These are phyloP conservation scores for Achlya flavicornis DNA, from an alignment of 2,888 invertebrate genomes.

Conservation along the genomic window DNA sequence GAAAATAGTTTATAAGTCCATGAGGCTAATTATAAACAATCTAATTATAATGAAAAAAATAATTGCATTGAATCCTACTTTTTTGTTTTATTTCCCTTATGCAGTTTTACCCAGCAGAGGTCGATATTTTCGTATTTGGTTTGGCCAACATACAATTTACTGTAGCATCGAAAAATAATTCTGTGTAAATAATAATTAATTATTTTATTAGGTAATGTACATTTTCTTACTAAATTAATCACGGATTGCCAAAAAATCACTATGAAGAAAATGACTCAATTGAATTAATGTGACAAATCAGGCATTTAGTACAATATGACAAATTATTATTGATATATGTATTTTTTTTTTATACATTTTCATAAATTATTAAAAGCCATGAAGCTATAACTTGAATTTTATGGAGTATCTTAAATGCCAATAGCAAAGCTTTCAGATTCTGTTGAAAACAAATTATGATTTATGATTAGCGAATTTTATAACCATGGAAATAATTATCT, in stretches of 20 bases:
- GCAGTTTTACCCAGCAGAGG: neutral
- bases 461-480: too few species aligned
- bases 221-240: too few species aligned
- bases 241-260: too few species aligned
- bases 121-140: too few species aligned
- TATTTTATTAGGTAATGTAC: too few species aligned
- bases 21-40: slow-evolving; percentile 69
- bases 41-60: slow-evolving; percentile 50
- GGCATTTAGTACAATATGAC: neutral
- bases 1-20: slow-evolving; percentile 48
- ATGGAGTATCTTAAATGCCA: neutral
- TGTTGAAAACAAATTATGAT: too few species aligned
- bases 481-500: too few species aligned
- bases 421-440: too few species aligned
- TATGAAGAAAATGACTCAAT: too few species aligned
- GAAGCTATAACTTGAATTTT: slow-evolving; percentile 2
- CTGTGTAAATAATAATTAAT: too few species aligned
- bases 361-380: slow-evolving; percentile 5
- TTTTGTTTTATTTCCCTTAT: slow-evolving; percentile 51
- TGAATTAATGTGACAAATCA: too few species aligned
- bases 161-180: neutral
- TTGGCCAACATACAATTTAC: neutral
- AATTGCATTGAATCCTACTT: slow-evolving; percentile 41
- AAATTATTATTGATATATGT: slow-evolving; percentile 16
- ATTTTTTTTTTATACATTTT: slow-evolving; percentile 12